phyloP scores from a whole-genome alignment of 1,140 invertebrate genomes.

The Thalassaphorura encarpata region DNA sequence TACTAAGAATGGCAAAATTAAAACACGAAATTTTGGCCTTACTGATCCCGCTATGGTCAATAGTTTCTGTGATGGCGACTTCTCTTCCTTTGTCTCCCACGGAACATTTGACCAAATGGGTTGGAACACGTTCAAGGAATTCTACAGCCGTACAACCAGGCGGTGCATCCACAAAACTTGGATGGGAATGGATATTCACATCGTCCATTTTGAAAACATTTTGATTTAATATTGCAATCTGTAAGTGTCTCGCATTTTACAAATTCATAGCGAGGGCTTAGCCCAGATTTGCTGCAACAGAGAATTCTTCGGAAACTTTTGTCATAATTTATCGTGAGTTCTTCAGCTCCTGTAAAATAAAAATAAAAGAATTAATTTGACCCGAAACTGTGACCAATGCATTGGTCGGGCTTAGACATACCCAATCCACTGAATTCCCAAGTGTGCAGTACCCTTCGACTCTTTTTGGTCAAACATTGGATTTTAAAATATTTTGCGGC shows the following conservation, averaged over 20 bases:
- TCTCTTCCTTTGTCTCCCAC: conserved; percentile 15
- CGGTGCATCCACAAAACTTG: conserved; percentile 23
- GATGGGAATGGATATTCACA: conserved; percentile 27
- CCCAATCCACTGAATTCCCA: conserved; percentile 29
- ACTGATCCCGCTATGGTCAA: conserved; percentile 23
- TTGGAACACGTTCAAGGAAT: conserved; percentile 20
- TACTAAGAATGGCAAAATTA: background rate
- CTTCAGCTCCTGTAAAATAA: conserved; percentile 16
- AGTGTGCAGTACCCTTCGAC: conserved; percentile 18
- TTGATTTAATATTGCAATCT: conserved; percentile 25
- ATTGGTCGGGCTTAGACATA: no score
- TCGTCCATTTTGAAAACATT: conserved; percentile 24
- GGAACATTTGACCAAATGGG: conserved; percentile 25
- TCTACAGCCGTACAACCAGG: conserved; percentile 25
- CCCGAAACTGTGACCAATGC: no score
- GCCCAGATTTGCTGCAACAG: conserved; percentile 26
- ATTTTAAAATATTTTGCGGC: conserved; percentile 29
- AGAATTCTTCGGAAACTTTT: conserved; percentile 15
- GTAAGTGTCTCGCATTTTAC: conserved; percentile 28
- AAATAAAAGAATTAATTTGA: no score
- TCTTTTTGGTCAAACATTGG: no score
- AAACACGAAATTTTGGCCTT: conserved; percentile 7
- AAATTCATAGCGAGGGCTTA: conserved; percentile 24
- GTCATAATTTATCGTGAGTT: conserved; percentile 21
- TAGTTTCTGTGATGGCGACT: conserved; percentile 17